A percentile compares a stretch with the other conserved stretches of the same genome.
Evolutionary conservation across 2,888 invertebrate species (phyloP).

Genomic region (Coelogynopora nodosa): DNA sequence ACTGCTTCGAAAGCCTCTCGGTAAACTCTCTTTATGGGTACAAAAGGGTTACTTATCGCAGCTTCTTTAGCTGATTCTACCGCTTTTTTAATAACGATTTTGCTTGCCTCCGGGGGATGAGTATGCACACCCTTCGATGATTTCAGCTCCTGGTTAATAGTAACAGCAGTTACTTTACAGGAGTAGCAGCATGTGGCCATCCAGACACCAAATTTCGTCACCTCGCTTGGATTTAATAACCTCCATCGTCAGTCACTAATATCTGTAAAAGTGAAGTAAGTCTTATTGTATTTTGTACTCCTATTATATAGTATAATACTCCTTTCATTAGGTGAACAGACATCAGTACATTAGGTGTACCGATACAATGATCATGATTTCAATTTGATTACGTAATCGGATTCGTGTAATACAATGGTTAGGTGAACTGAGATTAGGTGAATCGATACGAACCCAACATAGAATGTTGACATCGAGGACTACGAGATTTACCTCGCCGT

Average conservation of each 20-base stretch:
- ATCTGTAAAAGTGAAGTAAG: constrained; percentile 30
- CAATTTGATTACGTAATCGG: constrained; percentile 21
- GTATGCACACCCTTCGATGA: constrained; percentile 29
- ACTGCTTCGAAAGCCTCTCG: constrained; percentile 5
- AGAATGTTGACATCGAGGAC: no score
- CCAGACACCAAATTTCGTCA: constrained; percentile 23
- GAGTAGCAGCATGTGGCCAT: constrained; percentile 8
- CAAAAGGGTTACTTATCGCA: constrained; percentile 27
- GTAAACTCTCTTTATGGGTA: constrained; percentile 31
- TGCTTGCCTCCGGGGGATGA: constrained; percentile 20
- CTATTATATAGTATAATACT: constrained; percentile 28
- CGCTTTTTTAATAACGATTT: constrained; percentile 30
- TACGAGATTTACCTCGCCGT: no score
- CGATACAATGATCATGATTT: constrained; percentile 23
- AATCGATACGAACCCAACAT: constrained; percentile 22
- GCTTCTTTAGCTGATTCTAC: constrained; percentile 28
- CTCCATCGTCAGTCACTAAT: constrained; percentile 2
- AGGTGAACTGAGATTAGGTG: constrained; percentile 2
- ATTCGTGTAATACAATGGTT: constrained; percentile 17
- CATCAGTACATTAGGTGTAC: constrained; percentile 23
- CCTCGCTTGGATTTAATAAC: constrained; percentile 23
- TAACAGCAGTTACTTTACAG: constrained; percentile 29
- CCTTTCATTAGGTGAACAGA: constrained; percentile 11
- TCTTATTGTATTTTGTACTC: constrained; percentile 22
- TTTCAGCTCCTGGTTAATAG: constrained; percentile 31